phyloP scores from a whole-genome alignment of 2,888 invertebrate genomes.

The Clepsis dumicolana region DNA sequence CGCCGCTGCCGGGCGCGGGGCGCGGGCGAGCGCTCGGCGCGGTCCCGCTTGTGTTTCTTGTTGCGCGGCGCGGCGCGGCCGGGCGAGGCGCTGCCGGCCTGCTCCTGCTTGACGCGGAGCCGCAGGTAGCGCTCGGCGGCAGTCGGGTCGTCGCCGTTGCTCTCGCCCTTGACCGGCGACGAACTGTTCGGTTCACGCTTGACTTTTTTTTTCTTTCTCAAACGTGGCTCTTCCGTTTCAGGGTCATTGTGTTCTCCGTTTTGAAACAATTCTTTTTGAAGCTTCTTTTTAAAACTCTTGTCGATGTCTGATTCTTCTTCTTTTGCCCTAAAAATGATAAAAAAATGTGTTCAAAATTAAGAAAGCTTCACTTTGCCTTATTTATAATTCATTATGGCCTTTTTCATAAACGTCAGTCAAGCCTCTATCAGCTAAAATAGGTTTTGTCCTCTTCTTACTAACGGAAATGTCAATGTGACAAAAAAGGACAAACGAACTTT shows the following conservation, averaged over 20 bases:
- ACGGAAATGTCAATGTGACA: no score
- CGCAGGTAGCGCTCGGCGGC: constrained; percentile 7
- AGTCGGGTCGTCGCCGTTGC: constrained; percentile 9
- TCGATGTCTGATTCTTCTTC: constrained; percentile 47
- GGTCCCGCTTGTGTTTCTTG: constrained; percentile 4
- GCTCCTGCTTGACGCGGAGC: constrained; percentile 18
- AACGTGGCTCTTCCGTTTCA: constrained; percentile 22
- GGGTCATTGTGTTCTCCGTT: constrained; percentile 26
- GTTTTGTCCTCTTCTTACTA: no score
- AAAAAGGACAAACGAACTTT: no score
- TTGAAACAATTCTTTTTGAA: constrained; percentile 49
- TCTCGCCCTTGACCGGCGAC: not conserved
- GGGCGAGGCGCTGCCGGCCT: not conserved
- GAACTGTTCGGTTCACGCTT: constrained; percentile 38
- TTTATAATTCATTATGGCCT: no score
- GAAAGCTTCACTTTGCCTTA: no score
- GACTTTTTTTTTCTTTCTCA: constrained; percentile 49
- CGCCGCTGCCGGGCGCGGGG: not conserved
- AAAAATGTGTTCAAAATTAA: constrained; percentile 1
- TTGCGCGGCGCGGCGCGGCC: constrained; percentile 3
- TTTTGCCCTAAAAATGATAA: constrained; percentile 16
- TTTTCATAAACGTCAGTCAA: no score
- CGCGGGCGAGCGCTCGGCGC: not conserved
- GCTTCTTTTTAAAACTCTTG: constrained; percentile 48
- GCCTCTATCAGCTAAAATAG: no score